Conservation (phyloP, 2,797 vertebrate genomes). For the Sebastes elongatus region DNA sequence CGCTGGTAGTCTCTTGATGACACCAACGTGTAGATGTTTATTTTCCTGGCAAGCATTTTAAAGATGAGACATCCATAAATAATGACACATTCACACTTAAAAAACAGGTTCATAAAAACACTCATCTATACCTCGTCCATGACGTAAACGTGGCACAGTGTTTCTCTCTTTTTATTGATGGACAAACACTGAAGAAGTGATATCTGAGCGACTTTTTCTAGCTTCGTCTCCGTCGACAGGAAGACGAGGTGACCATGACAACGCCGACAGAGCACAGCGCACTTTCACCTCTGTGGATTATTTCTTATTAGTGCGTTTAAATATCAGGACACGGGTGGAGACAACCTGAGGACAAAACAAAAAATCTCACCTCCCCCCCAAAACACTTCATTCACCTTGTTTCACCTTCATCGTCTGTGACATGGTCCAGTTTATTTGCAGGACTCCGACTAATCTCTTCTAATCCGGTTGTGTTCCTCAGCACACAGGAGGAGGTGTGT, state of each 20-base stretch:
- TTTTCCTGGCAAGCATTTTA: neutral
- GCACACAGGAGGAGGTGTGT: slow-evolving; percentile 11
- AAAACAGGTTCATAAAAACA: neutral
- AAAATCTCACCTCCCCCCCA: neutral
- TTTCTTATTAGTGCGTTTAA: neutral
- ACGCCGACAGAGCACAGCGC: slow-evolving; percentile 1
- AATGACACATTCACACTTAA: neutral
- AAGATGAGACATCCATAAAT: neutral
- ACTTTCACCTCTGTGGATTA: neutral
- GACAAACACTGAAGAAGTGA: neutral
- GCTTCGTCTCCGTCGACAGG: neutral
- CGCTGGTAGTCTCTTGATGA: neutral
- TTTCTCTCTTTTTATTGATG: neutral
- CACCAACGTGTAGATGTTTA: neutral
- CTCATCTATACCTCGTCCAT: neutral
- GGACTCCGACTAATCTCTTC: slow-evolving; percentile 28
- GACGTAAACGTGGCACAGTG: neutral
- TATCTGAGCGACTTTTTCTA: neutral
- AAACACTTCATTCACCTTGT: neutral
- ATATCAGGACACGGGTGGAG: neutral
- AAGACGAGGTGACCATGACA: slow-evolving; percentile 51
- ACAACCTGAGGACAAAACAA: neutral
- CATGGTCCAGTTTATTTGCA: slow-evolving; percentile 26
- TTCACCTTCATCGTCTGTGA: slow-evolving; percentile 1
- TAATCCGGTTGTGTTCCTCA: slow-evolving; percentile 50